Base-by-base conservation (phyloP, 2,888 invertebrate species). In the Lithophane semibrunnea region DNA sequence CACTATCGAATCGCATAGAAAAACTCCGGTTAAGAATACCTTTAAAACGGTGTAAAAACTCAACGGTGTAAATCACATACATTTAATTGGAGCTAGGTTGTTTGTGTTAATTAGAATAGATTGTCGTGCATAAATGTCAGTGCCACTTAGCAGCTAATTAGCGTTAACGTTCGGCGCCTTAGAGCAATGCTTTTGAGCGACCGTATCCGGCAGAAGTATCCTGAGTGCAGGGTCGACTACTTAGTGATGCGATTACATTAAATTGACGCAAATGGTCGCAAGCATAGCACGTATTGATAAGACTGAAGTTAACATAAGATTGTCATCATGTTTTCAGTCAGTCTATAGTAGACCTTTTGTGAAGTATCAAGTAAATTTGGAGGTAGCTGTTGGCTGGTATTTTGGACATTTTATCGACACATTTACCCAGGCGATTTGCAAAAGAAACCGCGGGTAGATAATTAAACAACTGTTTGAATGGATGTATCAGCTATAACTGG, bases 181-280 rank as follows among this genome's bases (percentile, higher is more conserved):
- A 72, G 61, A 72, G 42, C 49, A 75, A 75, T 75, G 56, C 69
- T 74, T 85, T 83, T 76, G 74, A 74, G 79, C 67, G 73, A 58
- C 75, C 66, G 73, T 82, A 84, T 83, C 82, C 86, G 80, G 73
- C 72, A 82, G 58, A 66, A 63, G 56, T 71, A 77, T 84, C 76
- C 84, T 77, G 79, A 67, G 67, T 80, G 79, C 87, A 88, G 79
- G 87, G 88, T 80, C 86, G 75, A 85, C 89, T 72, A 79, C 78
- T 68, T 65, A 72, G 71, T 61, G 44, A 63, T 42, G 58, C 16
- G 52, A 78, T 69, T 77, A 65, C 60, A 63, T 68, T 72, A 72
- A 82, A 70, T 58, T 68, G 68, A 60, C 58, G 37, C 54, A 82
- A 77, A 47, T 64, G 52, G 44, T 64, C 37, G 3, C 29, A 29